A percentile compares a stretch with the other conserved stretches of the same genome.
Evolutionary conservation across 2,888 invertebrate genomes (phyloP).

Genomic region (Gastrophysa polygoni): DNA sequence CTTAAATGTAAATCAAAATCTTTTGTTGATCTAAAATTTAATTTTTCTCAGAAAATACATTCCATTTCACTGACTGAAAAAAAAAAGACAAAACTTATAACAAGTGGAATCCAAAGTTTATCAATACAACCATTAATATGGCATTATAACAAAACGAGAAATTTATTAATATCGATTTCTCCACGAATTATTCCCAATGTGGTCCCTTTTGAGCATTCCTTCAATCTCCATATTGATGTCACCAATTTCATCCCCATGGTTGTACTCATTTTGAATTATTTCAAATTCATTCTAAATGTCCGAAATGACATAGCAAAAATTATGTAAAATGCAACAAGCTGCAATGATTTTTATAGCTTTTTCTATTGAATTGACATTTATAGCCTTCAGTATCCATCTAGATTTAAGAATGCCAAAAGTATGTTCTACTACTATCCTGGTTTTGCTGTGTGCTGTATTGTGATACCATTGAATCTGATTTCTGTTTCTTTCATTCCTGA

Average conservation of each 20-base stretch:
- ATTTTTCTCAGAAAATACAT: not conserved
- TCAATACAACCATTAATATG: too few relatives aligned
- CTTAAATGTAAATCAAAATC: not conserved
- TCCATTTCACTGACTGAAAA: too few relatives aligned
- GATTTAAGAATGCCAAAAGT: slow-evolving; percentile 9
- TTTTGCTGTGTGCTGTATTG: slow-evolving; percentile 4
- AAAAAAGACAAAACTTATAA: too few relatives aligned
- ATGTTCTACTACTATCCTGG: slow-evolving; percentile 6
- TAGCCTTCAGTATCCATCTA: slow-evolving; percentile 7
- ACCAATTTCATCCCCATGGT: not conserved
- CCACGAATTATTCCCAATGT: slow-evolving; percentile 2
- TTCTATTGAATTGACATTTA: slow-evolving; percentile 8
- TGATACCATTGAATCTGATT: not conserved
- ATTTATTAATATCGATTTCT: not conserved
- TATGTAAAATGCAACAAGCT: slow-evolving; percentile 11
- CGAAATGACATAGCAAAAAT: slow-evolving; percentile 7
- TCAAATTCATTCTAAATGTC: slow-evolving; percentile 3
- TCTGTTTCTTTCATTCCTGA: not conserved
- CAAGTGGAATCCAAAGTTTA: too few relatives aligned
- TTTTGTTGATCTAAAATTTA: not conserved
- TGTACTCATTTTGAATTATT: not conserved
- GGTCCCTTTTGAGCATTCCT: not conserved
- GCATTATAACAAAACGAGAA: too few relatives aligned
- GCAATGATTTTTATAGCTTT: slow-evolving; percentile 9
- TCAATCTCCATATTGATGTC: slow-evolving; percentile 1